Conservation (phyloP, 1,140 invertebrate species). For the Aphelenchoides besseyi region DNA sequence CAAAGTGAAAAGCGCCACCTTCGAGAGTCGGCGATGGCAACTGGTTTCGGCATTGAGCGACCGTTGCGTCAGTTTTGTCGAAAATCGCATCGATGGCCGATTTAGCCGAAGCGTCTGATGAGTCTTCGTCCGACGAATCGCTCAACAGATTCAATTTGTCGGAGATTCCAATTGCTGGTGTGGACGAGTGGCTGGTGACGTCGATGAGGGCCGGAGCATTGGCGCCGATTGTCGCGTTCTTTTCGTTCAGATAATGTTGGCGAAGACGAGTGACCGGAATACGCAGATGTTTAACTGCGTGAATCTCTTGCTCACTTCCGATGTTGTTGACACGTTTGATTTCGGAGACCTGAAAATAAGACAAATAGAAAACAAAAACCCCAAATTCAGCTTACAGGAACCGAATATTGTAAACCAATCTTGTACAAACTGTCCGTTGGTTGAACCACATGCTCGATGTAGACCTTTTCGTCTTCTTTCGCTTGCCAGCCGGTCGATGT, state of each 20-base stretch:
- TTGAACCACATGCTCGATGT: constrained; percentile 16
- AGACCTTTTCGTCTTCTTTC: neutral
- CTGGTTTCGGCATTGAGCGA: constrained; percentile 4
- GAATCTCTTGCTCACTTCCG: constrained; percentile 11
- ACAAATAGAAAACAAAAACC: neutral
- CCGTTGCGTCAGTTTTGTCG: constrained; percentile 9
- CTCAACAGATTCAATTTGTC: neutral
- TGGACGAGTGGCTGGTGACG: neutral
- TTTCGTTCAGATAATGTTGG: constrained; percentile 18
- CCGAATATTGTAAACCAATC: constrained; percentile 17
- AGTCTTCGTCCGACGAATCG: constrained; percentile 8
- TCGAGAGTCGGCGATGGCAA: constrained; percentile 17
- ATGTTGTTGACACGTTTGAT: constrained; percentile 22
- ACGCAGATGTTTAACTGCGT: neutral
- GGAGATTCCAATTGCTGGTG: neutral
- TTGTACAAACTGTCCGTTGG: constrained; percentile 15
- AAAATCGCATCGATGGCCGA: constrained; percentile 3
- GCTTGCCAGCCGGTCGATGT: neutral
- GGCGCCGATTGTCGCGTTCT: neutral
- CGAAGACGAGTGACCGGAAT: constrained; percentile 13
- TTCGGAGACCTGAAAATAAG: constrained; percentile 14
- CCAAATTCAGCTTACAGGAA: constrained; percentile 19
- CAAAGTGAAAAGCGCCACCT: constrained; percentile 16
- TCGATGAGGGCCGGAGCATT: neutral
- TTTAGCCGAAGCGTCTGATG: neutral